These are phyloP conservation scores for Syncerus caffer DNA, from an alignment of 2,797 vertebrate species.

Conservation along the genomic window DNA sequence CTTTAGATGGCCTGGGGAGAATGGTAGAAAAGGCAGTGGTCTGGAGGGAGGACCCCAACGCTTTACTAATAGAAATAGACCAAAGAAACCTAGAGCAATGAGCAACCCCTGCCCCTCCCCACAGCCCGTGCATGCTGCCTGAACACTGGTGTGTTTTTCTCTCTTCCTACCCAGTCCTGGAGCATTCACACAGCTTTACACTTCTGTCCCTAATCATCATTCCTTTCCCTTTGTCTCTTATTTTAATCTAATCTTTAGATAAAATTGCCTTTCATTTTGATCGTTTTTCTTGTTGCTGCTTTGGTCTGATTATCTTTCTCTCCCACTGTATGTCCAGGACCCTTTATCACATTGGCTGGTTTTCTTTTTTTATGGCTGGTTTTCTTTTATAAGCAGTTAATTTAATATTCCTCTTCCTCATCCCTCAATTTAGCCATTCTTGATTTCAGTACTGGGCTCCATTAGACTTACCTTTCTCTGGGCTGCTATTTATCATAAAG, in stretches of 20 bases:
- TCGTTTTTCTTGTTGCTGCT: not conserved
- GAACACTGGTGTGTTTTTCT: not conserved
- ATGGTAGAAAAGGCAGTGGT: not conserved
- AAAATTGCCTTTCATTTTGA: not conserved
- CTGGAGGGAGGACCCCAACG: not conserved
- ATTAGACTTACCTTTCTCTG: not conserved
- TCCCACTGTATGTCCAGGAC: not conserved
- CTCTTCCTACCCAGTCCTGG: not conserved
- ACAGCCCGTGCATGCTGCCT: not conserved
- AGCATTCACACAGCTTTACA: not conserved
- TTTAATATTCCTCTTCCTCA: not conserved
- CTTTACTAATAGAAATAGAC: not conserved
- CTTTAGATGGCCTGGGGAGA: not conserved
- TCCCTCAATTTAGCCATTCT: not conserved
- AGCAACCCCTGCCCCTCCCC: fast-evolving
- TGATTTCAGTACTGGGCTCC: not conserved
- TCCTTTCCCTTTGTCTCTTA: not conserved
- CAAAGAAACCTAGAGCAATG: not conserved
- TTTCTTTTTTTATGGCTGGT: not conserved
- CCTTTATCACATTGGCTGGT: not conserved
- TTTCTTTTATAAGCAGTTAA: not conserved
- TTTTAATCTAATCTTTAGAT: not conserved
- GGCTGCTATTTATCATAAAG: not conserved
- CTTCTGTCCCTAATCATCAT: not conserved
- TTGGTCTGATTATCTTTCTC: not conserved